Percentiles rank a stretch among this genome's conserved stretches.
Evolutionary conservation across 2,888 invertebrate genomes (phyloP).

Genomic region (Catocala nupta): DNA sequence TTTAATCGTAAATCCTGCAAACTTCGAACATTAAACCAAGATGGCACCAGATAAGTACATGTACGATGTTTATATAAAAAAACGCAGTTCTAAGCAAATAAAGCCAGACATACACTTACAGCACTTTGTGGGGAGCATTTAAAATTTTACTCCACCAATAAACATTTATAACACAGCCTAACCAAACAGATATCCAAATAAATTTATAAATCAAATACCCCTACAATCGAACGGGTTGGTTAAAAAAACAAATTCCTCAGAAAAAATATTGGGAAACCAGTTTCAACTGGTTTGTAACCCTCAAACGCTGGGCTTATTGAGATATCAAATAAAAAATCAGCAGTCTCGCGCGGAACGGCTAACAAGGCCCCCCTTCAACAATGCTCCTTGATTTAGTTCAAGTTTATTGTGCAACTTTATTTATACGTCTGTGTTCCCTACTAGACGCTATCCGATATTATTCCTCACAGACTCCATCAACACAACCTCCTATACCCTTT

Average conservation of each 20-base stretch:
- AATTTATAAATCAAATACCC: slow-evolving; percentile 81
- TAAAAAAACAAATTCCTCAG: slow-evolving; percentile 56
- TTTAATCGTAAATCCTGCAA: slow-evolving; percentile 27
- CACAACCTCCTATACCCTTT: slow-evolving; percentile 9
- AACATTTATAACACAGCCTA: slow-evolving; percentile 67
- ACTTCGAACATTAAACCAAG: slow-evolving; percentile 46
- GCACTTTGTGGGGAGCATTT: slow-evolving; percentile 51
- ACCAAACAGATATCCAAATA: slow-evolving; percentile 76
- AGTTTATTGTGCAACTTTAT: slow-evolving; percentile 85
- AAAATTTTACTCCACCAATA: slow-evolving; percentile 63
- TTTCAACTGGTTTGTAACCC: slow-evolving; percentile 73
- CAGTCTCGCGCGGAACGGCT: slow-evolving; percentile 75
- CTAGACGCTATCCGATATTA: slow-evolving; percentile 72
- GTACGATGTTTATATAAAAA: slow-evolving; percentile 37
- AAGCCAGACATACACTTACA: slow-evolving; percentile 44
- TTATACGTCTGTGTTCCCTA: slow-evolving; percentile 78
- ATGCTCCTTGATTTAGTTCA: slow-evolving; percentile 85
- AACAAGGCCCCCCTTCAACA: slow-evolving; percentile 82
- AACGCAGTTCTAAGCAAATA: slow-evolving; percentile 44
- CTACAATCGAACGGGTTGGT: slow-evolving; percentile 53
- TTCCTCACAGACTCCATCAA: slow-evolving; percentile 44
- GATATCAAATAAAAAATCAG: slow-evolving; percentile 87
- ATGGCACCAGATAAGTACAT: slow-evolving; percentile 20
- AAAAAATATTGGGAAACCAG: slow-evolving; percentile 62
- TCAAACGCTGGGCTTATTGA: slow-evolving; percentile 80